phyloP scores from a whole-genome alignment of 2,113 vertebrate genomes.

The Lates calcarifer region DNA sequence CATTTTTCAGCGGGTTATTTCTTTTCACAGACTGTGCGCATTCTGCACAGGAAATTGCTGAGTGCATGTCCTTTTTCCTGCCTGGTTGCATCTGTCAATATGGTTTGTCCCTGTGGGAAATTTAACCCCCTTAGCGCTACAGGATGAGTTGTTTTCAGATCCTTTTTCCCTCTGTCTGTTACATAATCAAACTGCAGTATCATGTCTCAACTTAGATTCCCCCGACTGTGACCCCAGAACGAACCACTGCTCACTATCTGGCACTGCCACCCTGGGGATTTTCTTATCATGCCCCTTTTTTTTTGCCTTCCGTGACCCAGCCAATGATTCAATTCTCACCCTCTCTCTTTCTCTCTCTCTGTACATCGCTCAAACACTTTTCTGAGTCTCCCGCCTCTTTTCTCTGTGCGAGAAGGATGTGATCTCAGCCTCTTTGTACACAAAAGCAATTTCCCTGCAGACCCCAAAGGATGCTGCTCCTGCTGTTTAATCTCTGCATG shows the following conservation, averaged over 20 bases:
- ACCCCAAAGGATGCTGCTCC: constrained; percentile 58
- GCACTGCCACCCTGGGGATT: constrained; percentile 20
- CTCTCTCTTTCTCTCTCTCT: neutral
- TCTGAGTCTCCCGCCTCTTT: constrained; percentile 19
- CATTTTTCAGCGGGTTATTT: neutral
- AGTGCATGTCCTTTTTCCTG: constrained; percentile 16
- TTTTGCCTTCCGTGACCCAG: constrained; percentile 15
- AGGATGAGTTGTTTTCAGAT: constrained; percentile 45
- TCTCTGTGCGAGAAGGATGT: constrained; percentile 48
- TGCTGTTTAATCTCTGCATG: constrained; percentile 66
- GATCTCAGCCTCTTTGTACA: constrained; percentile 58
- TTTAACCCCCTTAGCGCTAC: constrained; percentile 23
- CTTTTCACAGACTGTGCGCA: constrained; percentile 7
- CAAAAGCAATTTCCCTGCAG: constrained; percentile 49
- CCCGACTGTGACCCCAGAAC: neutral
- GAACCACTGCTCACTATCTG: constrained; percentile 29
- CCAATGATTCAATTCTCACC: constrained; percentile 9
- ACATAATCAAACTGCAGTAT: constrained; percentile 43
- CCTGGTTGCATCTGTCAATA: constrained; percentile 42
- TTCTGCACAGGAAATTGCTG: constrained; percentile 47
- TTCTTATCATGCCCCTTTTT: constrained; percentile 45
- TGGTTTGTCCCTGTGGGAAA: constrained; percentile 28
- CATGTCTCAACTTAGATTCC: constrained; percentile 14
- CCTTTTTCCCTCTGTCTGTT: constrained; percentile 32
- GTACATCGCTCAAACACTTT: neutral